Base-by-base conservation (phyloP, 2,797 vertebrate species). In the Anguilla obscura region DNA sequence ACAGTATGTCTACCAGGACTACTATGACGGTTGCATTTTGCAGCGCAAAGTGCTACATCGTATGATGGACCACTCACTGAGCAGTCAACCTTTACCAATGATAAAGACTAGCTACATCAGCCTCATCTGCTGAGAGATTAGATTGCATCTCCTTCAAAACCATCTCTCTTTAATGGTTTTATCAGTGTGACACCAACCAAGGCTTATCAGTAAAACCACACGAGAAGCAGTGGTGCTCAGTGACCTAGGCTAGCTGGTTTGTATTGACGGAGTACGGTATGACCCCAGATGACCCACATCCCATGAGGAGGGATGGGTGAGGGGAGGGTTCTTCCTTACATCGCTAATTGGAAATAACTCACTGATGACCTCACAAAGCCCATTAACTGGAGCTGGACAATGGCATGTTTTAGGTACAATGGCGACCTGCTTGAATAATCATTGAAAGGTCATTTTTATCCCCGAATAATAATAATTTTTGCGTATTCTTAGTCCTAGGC, bases 41-140 rank as follows among this genome's bases (percentile, higher is more conserved):
- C 91, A 89, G 60, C 66, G 88, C 91, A 93, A 92, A 93, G 87
- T 90, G 84, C 87, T 93, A 87, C 91, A 93, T 93, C 86, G 90
- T 91, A 91, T 92, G 91, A 89, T 91, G 92, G 83, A 0, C 7
- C 86, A 40, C 27, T 83, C 45, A 27, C 12, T 27, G 85, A 85
- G 89, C 27, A 74, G 69, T 33, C 30, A 33, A 5, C 30, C 24
- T n/a, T 74, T 30, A 74, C 2, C 18, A 48, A 33, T 24, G 33
- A 80, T 21, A 40, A 80, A 80, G 76, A 40, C 36, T 0, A 45
- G 4, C 7, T 48, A 45, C 40, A 48, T 45, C 16, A 5, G 33
- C 5, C 76, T 21, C 76, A 40, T 45, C 2, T 40, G 36, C 76
- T 48, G 14, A 18, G 33, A 80, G 40, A 80, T 80, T 36, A 5